Percentiles rank a stretch among this genome's conserved stretches.
phyloP scores from a whole-genome alignment of 2,797 vertebrate species.

The Amphiprion clarkii region DNA sequence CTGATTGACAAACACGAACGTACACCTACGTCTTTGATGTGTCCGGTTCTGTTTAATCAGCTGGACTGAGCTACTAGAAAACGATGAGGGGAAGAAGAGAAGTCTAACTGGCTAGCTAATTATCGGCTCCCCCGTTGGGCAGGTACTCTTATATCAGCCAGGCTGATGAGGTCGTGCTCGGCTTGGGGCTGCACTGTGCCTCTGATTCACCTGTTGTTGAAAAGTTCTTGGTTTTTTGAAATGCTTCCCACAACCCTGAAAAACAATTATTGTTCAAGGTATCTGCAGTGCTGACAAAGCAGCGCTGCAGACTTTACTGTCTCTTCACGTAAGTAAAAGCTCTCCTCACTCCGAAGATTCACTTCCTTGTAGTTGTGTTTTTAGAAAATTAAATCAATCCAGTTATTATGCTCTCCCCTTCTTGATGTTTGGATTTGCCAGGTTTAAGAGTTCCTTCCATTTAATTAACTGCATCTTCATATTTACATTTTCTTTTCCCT shows the following conservation, averaged over 20 bases:
- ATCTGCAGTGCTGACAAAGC: conserved; percentile 2
- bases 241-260: conserved; percentile 8
- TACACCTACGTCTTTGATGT: conserved; percentile 33
- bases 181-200: conserved; percentile 46
- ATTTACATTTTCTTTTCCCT: conserved; percentile 12
- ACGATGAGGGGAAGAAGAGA: conserved; percentile 15
- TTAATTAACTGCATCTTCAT: conserved; percentile 10
- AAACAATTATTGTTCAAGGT: background rate
- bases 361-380: background rate
- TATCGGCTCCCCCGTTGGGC: conserved; percentile 55
- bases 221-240: conserved; percentile 13
- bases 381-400: background rate
- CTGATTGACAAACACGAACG: conserved; percentile 48
- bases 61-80: conserved; percentile 28
- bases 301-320: background rate
- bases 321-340: background rate
- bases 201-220: conserved; percentile 45
- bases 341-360: background rate
- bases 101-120: conserved; percentile 53
- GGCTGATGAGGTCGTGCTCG: conserved; percentile 49
- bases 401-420: background rate
- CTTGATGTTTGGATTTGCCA: conserved; percentile 10
- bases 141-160: conserved; percentile 54
- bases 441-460: conserved; percentile 11
- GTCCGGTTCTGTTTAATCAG: conserved; percentile 60